A percentile compares a stretch with the other conserved stretches of the same genome.
phyloP scores from a whole-genome alignment of 2,113 vertebrate species.

The Gobius niger region DNA sequence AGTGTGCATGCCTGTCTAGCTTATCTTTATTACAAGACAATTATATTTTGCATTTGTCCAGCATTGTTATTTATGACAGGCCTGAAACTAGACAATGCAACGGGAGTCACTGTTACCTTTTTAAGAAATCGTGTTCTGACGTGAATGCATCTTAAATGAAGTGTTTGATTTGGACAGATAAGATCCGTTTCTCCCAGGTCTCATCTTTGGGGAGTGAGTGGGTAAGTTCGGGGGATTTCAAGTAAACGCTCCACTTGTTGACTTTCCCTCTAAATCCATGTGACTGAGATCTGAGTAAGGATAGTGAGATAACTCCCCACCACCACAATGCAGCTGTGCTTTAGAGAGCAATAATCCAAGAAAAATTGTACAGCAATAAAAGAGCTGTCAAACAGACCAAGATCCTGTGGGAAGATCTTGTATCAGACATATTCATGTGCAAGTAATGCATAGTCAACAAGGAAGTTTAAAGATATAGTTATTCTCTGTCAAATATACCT shows the following conservation, averaged over 20 bases:
- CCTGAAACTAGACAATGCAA: conserved; percentile 50
- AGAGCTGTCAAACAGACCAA: conserved; percentile 64
- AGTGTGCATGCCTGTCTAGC: conserved; percentile 21
- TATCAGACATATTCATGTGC: conserved; percentile 34
- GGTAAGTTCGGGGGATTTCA: conserved; percentile 48
- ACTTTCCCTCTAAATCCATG: conserved; percentile 50
- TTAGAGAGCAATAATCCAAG: conserved; percentile 27
- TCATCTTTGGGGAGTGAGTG: conserved; percentile 42
- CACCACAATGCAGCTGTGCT: conserved; percentile 60
- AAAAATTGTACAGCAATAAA: conserved; percentile 35
- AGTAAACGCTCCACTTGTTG: conserved; percentile 65
- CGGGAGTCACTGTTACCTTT: conserved; percentile 54
- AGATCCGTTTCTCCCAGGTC: conserved; percentile 55
- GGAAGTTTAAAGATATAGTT: not conserved
- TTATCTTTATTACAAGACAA: not conserved
- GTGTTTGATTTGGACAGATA: conserved; percentile 47
- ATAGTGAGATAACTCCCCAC: conserved; percentile 59
- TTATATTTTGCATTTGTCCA: not conserved
- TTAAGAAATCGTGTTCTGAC: conserved; percentile 39
- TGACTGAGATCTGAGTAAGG: conserved; percentile 56
- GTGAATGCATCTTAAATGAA: conserved; percentile 58
- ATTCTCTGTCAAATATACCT: not conserved
- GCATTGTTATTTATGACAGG: conserved; percentile 10
- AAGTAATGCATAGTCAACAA: not conserved
- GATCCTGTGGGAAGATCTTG: conserved; percentile 45